Base-by-base conservation (phyloP, 2,888 invertebrate species). In the Apamea monoglypha region DNA sequence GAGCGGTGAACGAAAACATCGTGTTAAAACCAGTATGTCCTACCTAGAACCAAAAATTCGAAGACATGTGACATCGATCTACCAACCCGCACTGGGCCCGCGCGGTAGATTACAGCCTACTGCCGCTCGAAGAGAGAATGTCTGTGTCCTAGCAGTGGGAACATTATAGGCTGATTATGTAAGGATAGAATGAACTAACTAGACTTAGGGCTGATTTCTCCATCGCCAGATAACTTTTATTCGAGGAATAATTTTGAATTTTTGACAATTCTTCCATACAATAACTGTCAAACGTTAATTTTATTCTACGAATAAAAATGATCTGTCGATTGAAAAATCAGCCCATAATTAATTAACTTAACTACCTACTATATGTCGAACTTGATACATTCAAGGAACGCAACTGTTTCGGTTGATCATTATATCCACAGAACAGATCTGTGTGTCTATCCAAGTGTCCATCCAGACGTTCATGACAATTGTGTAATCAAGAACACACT, bases 401-500 rank as follows among this genome's bases (percentile, higher is more conserved):
- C 29, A 29, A 47, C 4, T 21, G 8, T 69, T 69, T 21, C 21
- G 14, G 14, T 47, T 25, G 29, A 50, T 32, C 10, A n/a, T 53
- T 50, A 50, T 50, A 8, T 74, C 21, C 36, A 67, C n/a, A n/a
- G n/a, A n/a, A n/a, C n/a, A n/a, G n/a, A n/a, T n/a, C n/a, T n/a
- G n/a, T n/a, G n/a, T 25, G 18, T 50, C 32, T 40, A 12, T 71
- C 8, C 21, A 72, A 63, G 29, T 63, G 18, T 44, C 32, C 32
- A n/a, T 32, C 7, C 59, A 32, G 18, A 59, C n/a, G 12, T 44
- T n/a, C 1, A 63, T 44, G 32, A 68, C 12, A 76, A 68, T 40
- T 59, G 69, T 53, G 69, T 69, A 29, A 47, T 74, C 32, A 47
- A n/a, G 71, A 74, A 71, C 44, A 61, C n/a, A 47, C 16, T 50